A percentile compares a stretch with the other conserved stretches of the same genome.
phyloP scores from a whole-genome alignment of 30 jellyfish, hydroid and myxozoan species.

The Turritopsis rubra region DNA sequence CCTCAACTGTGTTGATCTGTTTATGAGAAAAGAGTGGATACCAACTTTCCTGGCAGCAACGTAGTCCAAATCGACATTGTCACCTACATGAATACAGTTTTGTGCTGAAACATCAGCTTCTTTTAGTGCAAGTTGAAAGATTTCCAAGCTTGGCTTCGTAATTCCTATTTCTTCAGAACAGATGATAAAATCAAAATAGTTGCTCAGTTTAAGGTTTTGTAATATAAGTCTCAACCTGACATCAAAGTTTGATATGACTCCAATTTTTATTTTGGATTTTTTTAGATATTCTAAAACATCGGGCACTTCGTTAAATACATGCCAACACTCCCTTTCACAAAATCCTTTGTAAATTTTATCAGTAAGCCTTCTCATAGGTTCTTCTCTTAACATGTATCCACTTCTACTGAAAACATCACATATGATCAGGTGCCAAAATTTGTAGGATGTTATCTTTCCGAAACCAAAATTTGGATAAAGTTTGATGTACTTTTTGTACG shows the following conservation, averaged over 20 bases:
- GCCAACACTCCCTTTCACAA: conserved; percentile 14
- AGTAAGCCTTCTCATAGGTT: background rate
- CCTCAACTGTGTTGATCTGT: background rate
- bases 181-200: conserved; percentile 24
- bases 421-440: conserved; percentile 26
- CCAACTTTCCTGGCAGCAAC: conserved; percentile 23
- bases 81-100: conserved; percentile 29
- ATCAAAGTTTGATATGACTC: conserved; percentile 33
- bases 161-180: conserved; percentile 12
- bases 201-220: background rate
- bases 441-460: conserved; percentile 14
- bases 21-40: conserved; percentile 14
- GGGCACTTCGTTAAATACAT: conserved; percentile 7
- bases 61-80: conserved; percentile 13
- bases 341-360: conserved; percentile 3
- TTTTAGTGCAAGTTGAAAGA: background rate
- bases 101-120: background rate
- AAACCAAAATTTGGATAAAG: conserved; percentile 31
- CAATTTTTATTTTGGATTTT: background rate
- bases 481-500: background rate
- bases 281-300: background rate
- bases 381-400: background rate
- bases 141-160: conserved; percentile 19
- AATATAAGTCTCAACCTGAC: conserved; percentile 17
- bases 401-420: conserved; percentile 1